Base-by-base conservation (phyloP, 2,797 vertebrate species). In the Hypotaenidia philippensis region DNA sequence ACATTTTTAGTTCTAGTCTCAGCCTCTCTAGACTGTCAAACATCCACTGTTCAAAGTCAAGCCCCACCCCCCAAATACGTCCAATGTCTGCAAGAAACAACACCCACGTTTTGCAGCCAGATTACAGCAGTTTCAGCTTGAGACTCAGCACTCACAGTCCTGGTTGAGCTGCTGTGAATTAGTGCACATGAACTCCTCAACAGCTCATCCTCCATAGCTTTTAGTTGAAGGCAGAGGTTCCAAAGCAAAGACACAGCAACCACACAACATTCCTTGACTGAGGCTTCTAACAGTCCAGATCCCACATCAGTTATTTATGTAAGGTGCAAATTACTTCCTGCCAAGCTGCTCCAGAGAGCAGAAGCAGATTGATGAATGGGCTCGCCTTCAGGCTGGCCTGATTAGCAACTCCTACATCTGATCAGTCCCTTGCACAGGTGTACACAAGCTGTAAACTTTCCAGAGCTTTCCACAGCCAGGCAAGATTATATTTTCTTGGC, bases 371-470 rank as follows among this genome's bases (percentile, higher is more conserved):
- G 57, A 87, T 89, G 49, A 82, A 80, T 21, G 84, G 94, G 63
- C 65, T 90, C 26, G 71, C 81, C 66, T 84, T 60, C 59, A 80
- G 70, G 55, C n/a, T 44, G 57, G 56, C 21, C 64, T 69, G 70
- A 92, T 89, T 70, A 90, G 77, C 52, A 89, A 56, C 31, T 70
- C 89, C n/a, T 53, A 36, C 25, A 26, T 52, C 50, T 59, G 8
- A n/a, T 60, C 50, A 29, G 22, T 18, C 40, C 61, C 80, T 77
- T 71, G 53, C 53, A 47, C n/a, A 50, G 38, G 27, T 69, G 8
- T 44, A 77, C 88, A 70, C 26, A 50, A 90, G 49, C 70, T 64
- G 55, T 84, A 90, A 90, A 87, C 65, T 77, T 93, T 74, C 60
- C 80, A 87, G 56, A 88, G 60, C 69, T 83, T 66, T 78, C 87